phyloP scores from a whole-genome alignment of 2,797 vertebrate genomes.

The Cryptoblepharus egeriae region DNA sequence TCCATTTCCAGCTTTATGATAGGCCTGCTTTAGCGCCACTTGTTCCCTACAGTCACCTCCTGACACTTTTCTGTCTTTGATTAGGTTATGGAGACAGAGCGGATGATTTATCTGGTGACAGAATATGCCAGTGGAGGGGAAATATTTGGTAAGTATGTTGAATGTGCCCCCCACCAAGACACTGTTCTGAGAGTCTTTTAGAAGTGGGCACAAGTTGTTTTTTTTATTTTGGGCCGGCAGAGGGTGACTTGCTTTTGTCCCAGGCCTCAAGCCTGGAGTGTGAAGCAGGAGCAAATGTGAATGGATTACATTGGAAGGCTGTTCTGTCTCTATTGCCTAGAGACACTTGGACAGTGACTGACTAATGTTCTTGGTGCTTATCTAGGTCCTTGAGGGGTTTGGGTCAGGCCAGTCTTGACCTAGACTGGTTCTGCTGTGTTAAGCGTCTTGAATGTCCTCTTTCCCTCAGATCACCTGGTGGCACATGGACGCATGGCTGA shows the following conservation, averaged over 20 bases:
- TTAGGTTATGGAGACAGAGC: conserved; percentile 98
- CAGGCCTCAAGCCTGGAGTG: no score
- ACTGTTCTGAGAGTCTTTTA: no score
- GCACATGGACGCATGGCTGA: conserved; percentile 98
- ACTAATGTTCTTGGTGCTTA: neutral
- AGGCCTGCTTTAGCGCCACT: neutral
- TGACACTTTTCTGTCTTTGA: conserved; percentile 69
- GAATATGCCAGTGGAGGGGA: conserved; percentile 98
- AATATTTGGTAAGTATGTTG: conserved; percentile 92
- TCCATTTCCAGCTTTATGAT: no score
- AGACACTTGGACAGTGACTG: neutral
- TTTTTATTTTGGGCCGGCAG: no score
- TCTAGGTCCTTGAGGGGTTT: no score
- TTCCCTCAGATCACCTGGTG: conserved; percentile 90
- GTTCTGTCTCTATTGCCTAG: neutral
- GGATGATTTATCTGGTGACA: conserved; percentile 98
- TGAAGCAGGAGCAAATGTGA: no score
- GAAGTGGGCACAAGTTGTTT: no score
- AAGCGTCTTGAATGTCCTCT: neutral
- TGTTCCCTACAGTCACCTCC: conserved; percentile 48
- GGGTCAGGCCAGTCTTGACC: no score
- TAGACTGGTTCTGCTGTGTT: no score
- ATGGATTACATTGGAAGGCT: accelerated
- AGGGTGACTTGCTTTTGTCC: no score
- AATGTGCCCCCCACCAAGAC: conserved; percentile 67